Evolutionary conservation across 2,888 invertebrate genomes (phyloP).

Genomic region (Nephrotoma appendiculata): DNA sequence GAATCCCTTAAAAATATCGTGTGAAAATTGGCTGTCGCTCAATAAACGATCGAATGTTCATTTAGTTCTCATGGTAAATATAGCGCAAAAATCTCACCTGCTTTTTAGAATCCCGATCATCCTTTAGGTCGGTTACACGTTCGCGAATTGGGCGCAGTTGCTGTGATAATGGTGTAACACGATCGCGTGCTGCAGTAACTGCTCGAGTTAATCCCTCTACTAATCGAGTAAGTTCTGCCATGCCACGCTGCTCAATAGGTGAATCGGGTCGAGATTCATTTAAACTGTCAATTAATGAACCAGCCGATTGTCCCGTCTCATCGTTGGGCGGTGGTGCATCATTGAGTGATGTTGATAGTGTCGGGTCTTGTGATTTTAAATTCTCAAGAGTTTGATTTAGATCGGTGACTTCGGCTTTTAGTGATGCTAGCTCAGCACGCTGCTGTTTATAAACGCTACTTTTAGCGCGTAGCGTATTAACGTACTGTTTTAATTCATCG

Average conservation of each 20-base stretch:
- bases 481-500: slow-evolving; percentile 74
- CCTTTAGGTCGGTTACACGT: slow-evolving; percentile 13
- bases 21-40: not conserved
- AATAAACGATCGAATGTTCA: not conserved
- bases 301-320: not conserved
- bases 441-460: slow-evolving; percentile 71
- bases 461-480: slow-evolving; percentile 63
- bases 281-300: slow-evolving; percentile 4
- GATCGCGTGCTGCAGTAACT: slow-evolving; percentile 12
- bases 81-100: slow-evolving; percentile 10
- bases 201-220: slow-evolving; percentile 15
- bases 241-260: slow-evolving; percentile 12
- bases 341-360: slow-evolving; percentile 36
- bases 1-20: not conserved
- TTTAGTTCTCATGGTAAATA: not conserved
- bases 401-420: slow-evolving; percentile 63
- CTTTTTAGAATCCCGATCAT: slow-evolving; percentile 15
- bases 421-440: slow-evolving; percentile 55
- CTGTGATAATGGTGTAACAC: slow-evolving; percentile 14
- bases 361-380: slow-evolving; percentile 42
- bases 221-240: slow-evolving; percentile 14
- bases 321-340: slow-evolving; percentile 9
- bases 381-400: slow-evolving; percentile 62
- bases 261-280: slow-evolving; percentile 10
- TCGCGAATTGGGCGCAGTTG: slow-evolving; percentile 14